Percentiles rank a stretch among this genome's conserved stretches.
Evolutionary conservation across 1,140 invertebrate species (phyloP).

Genomic region (Drosophila biarmipes): DNA sequence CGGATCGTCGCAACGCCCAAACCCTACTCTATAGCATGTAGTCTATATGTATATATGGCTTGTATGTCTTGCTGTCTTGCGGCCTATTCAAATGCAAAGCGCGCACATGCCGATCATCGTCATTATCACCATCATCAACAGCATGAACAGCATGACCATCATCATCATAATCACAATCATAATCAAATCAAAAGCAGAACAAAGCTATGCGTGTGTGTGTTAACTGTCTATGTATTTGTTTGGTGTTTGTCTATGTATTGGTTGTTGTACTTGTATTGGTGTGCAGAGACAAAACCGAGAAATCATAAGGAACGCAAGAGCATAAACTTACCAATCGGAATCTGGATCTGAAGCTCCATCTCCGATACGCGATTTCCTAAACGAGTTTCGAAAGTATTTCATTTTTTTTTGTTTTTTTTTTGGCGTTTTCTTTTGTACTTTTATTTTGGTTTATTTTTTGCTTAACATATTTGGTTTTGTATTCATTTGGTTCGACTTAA

Average conservation of each 20-base stretch:
- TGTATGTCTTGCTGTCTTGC: slow-evolving; percentile 33
- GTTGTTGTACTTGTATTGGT: slow-evolving; percentile 23
- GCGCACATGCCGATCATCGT: slow-evolving; percentile 71
- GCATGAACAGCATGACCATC: slow-evolving; percentile 30
- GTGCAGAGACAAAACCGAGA: slow-evolving; percentile 66
- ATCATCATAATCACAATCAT: slow-evolving; percentile 47
- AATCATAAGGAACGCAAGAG: slow-evolving; percentile 58
- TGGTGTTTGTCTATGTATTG: slow-evolving; percentile 16
- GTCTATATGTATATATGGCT: slow-evolving; percentile 14
- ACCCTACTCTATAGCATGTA: slow-evolving; percentile 28
- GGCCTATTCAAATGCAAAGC: slow-evolving; percentile 74
- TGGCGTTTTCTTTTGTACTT: slow-evolving; percentile 6
- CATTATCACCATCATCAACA: slow-evolving; percentile 47
- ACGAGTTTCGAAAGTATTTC: slow-evolving; percentile 69
- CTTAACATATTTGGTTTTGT: slow-evolving; percentile 35
- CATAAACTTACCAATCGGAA: slow-evolving; percentile 83
- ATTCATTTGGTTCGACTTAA: slow-evolving; percentile 29
- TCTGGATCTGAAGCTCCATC: slow-evolving; percentile 84
- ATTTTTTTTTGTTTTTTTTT: slow-evolving; percentile 38
- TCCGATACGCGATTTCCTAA: slow-evolving; percentile 84
- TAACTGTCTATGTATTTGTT: slow-evolving; percentile 18
- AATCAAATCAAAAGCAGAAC: slow-evolving; percentile 62
- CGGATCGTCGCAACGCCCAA: slow-evolving; percentile 26
- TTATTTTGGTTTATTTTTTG: slow-evolving; percentile 20
- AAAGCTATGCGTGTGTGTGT: slow-evolving; percentile 51